These are phyloP conservation scores for Balearica regulorum DNA, from an alignment of 2,797 vertebrate species.

Conservation along the genomic window DNA sequence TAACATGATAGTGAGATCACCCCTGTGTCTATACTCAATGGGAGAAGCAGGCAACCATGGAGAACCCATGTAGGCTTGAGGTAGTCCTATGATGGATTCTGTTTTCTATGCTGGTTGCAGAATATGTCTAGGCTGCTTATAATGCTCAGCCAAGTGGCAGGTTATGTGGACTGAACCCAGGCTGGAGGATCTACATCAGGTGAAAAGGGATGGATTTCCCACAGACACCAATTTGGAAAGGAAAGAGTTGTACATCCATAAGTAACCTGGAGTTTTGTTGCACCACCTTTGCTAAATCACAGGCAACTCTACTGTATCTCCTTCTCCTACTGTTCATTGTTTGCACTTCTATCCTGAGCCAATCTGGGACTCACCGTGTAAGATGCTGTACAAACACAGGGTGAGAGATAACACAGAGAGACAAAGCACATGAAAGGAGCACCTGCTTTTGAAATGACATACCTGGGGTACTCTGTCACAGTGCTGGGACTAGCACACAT, in stretches of 20 bases:
- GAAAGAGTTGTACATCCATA: neutral
- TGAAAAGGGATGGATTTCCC: neutral
- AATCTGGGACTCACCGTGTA: neutral
- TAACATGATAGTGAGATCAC: neutral
- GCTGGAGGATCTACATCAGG: neutral
- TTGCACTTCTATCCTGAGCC: neutral
- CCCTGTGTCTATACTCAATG: neutral
- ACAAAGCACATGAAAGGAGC: neutral
- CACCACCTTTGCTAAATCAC: neutral
- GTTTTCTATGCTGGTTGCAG: neutral
- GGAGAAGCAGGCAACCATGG: neutral
- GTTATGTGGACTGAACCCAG: neutral
- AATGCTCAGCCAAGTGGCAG: neutral
- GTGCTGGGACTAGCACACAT: neutral
- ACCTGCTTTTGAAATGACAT: neutral
- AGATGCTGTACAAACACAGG: neutral
- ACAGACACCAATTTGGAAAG: neutral
- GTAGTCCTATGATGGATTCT: neutral
- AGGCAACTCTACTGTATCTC: neutral
- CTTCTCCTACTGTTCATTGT: neutral
- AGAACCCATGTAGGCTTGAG: accelerated
- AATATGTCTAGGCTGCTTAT: neutral
- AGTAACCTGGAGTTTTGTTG: neutral
- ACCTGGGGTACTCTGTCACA: neutral
- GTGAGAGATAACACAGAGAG: neutral